These are phyloP conservation scores for Gortyna flavago DNA, from an alignment of 2,888 invertebrate species.

Conservation along the genomic window DNA sequence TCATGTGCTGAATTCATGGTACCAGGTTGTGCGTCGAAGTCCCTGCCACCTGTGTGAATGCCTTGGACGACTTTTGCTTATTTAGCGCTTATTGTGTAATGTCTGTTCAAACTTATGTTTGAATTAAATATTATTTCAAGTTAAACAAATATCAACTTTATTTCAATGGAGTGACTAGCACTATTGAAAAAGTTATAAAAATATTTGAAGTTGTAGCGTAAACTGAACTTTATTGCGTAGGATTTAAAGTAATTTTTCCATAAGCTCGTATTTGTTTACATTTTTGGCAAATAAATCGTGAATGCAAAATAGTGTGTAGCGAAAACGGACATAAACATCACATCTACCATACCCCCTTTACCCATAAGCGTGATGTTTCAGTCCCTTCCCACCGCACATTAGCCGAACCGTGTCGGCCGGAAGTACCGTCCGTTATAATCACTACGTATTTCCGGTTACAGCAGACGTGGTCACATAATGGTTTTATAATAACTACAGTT, in stretches of 20 bases:
- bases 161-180: too few relatives aligned
- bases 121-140: too few relatives aligned
- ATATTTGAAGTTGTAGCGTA: too few relatives aligned
- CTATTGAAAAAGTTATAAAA: too few relatives aligned
- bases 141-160: too few relatives aligned
- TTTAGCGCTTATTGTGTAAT: not conserved
- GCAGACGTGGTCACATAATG: slow-evolving; percentile 57
- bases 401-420: slow-evolving; percentile 57
- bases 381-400: slow-evolving; percentile 47
- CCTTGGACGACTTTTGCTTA: not conserved
- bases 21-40: too few relatives aligned
- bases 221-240: too few relatives aligned
- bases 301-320: not conserved
- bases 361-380: slow-evolving; percentile 22
- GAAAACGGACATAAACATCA: not conserved
- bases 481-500: slow-evolving; percentile 57
- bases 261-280: too few relatives aligned
- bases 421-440: slow-evolving; percentile 67
- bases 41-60: not conserved
- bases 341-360: slow-evolving; percentile 11
- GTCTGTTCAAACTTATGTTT: too few relatives aligned
- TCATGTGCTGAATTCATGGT: too few relatives aligned
- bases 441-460: slow-evolving; percentile 63
- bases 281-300: too few relatives aligned
- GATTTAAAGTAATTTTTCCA: too few relatives aligned